Percentiles rank a stretch among this genome's conserved stretches.
These are phyloP conservation scores for Pseudobourletiella spinata DNA, from an alignment of 1,140 invertebrate genomes.

Conservation along the genomic window DNA sequence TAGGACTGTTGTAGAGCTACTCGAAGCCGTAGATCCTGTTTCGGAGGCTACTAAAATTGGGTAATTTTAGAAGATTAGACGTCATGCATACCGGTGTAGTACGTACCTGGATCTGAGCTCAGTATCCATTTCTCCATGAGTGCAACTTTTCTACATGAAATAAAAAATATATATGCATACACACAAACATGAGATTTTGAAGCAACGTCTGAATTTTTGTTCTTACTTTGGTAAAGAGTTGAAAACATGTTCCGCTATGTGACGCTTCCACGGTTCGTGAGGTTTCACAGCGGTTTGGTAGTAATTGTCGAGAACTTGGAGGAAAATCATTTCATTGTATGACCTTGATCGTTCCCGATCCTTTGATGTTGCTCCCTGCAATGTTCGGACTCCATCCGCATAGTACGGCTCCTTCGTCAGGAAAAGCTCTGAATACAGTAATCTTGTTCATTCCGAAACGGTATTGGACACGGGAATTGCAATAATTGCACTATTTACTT, in stretches of 20 bases:
- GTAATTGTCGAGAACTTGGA: slow-evolving; percentile 49
- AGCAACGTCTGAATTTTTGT: too few species aligned
- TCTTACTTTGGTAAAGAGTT: background rate
- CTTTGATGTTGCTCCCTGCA: slow-evolving; percentile 62
- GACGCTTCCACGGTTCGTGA: background rate
- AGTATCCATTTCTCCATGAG: too few species aligned
- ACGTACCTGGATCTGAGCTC: too few species aligned
- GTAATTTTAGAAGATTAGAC: too few species aligned
- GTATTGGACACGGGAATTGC: background rate
- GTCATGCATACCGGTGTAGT: too few species aligned
- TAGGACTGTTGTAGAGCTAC: too few species aligned
- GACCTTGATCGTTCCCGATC: slow-evolving; percentile 87
- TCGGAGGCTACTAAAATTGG: too few species aligned
- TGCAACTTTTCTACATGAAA: too few species aligned
- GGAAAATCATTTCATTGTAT: slow-evolving; percentile 91
- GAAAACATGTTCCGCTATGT: background rate
- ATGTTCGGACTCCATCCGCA: slow-evolving; percentile 53
- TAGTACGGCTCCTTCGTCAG: background rate
- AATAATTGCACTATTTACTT: background rate
- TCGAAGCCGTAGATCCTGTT: too few species aligned
- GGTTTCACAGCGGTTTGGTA: background rate
- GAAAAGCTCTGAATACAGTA: background rate
- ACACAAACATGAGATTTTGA: too few species aligned
- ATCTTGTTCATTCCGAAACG: too few species aligned
- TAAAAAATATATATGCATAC: too few species aligned